Percentiles rank a stretch among this genome's conserved stretches.
phyloP scores from a whole-genome alignment of 1,140 invertebrate species.

The Drosophila parabipectinata region DNA sequence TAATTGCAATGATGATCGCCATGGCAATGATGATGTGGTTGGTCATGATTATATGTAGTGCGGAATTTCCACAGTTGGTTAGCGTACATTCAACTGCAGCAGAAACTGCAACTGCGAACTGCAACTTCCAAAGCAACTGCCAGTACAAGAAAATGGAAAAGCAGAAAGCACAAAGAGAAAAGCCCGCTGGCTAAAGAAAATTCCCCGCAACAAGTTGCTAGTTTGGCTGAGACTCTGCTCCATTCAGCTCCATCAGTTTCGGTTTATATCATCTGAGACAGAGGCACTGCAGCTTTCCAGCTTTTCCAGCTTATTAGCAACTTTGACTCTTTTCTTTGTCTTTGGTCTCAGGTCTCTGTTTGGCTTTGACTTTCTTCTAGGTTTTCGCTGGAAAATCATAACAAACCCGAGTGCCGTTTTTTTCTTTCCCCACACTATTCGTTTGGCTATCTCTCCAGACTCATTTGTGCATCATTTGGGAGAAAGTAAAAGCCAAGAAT shows the following conservation, averaged over 20 bases:
- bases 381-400: slow-evolving; percentile 66
- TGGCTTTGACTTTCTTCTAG: slow-evolving; percentile 67
- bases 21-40: slow-evolving; percentile 56
- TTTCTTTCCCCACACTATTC: slow-evolving; percentile 26
- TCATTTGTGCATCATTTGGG: slow-evolving; percentile 80
- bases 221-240: not conserved
- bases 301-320: slow-evolving; percentile 75
- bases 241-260: slow-evolving; percentile 38
- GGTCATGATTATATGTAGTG: slow-evolving; percentile 71
- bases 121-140: not conserved
- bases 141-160: slow-evolving; percentile 53
- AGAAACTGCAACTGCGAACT: not conserved
- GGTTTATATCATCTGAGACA: slow-evolving; percentile 53
- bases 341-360: slow-evolving; percentile 3
- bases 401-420: slow-evolving; percentile 59
- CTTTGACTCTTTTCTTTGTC: slow-evolving; percentile 42
- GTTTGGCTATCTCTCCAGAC: slow-evolving; percentile 48
- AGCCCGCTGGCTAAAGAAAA: slow-evolving; percentile 51
- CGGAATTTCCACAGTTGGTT: slow-evolving; percentile 77
- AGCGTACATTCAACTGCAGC: slow-evolving; percentile 68
- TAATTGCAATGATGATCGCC: slow-evolving; percentile 41
- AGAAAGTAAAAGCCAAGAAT: slow-evolving; percentile 82
- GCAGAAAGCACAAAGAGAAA: slow-evolving; percentile 67
- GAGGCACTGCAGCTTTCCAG: slow-evolving; percentile 26
- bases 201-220: slow-evolving; percentile 51